Evolutionary conservation across 2,113 vertebrate genomes (phyloP), one percentile per base, ranked within the genome.

Genomic region (Chaetops frenatus): DNA sequence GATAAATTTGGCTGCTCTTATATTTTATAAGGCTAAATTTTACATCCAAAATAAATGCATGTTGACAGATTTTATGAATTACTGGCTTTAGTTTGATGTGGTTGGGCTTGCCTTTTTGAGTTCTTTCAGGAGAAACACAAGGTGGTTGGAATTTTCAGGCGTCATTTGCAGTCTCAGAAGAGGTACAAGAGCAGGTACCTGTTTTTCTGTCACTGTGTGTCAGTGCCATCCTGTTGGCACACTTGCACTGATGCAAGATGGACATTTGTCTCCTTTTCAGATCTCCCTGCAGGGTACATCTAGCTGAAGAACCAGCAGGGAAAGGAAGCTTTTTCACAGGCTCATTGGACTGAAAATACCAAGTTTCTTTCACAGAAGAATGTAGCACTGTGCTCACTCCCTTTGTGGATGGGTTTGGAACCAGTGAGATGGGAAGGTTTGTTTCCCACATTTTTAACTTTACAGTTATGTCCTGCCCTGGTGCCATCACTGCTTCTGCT

Each of bases 161-260:
- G 27, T 73, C 12, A 10, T 19, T 82, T 79, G 58, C 38, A 36
- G 3, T 31, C 31, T 61, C 28, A 19, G 64, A 71, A 44, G 35
- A 71, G 48, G 17, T 17, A 7, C 4, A 33, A 9, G 4, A 71
- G 64, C 70, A 58, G 15, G 11, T n/a, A 42, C 7, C 0, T 4
- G 13, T 47, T 93, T 76, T n/a, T 57, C 33, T 72, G 48, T 17
- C 25, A 3, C 38, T 1, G 2, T 15, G 42, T 5, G 2, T 36
- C 28, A 18, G 48, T 53, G 60, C 56, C 20, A 0, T 56, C 48
- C 27, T 53, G 23, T 38, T 51, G 50, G 71, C 38, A 18, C 45
- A 16, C 19, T 36, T 24, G 25, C 21, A 27, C 9, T 0, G 0
- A 15, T 3, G 28, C 3, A 10, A 48, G 57, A 4, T 62, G 29